Conservation (phyloP, 2,888 invertebrate genomes). For the Stenotaenia linearis region DNA sequence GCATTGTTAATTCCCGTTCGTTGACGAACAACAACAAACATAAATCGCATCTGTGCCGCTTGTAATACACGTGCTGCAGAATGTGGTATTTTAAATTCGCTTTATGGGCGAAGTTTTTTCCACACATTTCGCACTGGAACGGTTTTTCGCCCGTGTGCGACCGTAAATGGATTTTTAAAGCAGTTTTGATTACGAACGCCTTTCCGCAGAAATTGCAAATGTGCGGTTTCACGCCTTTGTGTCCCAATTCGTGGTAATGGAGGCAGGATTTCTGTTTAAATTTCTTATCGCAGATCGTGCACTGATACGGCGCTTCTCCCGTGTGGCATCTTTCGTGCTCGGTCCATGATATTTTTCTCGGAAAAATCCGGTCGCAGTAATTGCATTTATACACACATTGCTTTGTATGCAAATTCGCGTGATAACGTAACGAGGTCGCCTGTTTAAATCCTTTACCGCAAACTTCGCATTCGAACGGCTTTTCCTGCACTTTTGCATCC, state of each 20-base stretch:
- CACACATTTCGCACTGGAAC: not conserved
- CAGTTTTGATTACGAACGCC: not conserved
- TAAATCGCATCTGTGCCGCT: not conserved
- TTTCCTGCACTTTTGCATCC: not conserved
- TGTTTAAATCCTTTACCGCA: not conserved
- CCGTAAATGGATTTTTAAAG: not conserved
- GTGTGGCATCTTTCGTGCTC: not conserved
- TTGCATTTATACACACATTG: not conserved
- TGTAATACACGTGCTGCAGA: not conserved
- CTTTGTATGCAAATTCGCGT: not conserved
- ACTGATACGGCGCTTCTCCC: not conserved
- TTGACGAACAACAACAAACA: not conserved
- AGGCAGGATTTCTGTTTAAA: not conserved
- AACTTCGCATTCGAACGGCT: not conserved
- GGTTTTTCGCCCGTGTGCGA: not conserved
- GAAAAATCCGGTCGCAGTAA: not conserved
- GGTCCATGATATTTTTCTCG: not conserved
- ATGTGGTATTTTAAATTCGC: not conserved
- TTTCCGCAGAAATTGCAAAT: not conserved
- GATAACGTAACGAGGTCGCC: not conserved
- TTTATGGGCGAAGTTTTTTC: not conserved
- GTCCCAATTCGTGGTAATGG: not conserved
- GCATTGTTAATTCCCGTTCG: not conserved
- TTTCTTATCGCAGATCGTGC: not conserved
- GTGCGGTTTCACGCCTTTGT: not conserved